Percentiles rank a stretch among this genome's conserved stretches.
Evolutionary conservation across 2,797 vertebrate genomes (phyloP).

Genomic region (Cirrhinus molitorella): DNA sequence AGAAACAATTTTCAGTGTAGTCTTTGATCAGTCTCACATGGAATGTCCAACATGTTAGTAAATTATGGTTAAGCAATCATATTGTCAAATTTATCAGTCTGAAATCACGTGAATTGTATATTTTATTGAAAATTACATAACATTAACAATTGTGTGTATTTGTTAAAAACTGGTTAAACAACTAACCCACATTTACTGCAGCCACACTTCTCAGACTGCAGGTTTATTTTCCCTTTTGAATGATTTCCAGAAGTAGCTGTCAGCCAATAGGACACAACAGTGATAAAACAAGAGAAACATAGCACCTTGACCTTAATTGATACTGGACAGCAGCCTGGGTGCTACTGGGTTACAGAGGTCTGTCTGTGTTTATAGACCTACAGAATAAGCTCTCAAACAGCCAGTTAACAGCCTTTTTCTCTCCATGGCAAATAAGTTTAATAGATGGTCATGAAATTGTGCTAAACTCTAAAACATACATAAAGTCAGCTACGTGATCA

Average conservation of each 20-base stretch:
- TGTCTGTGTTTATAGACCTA: constrained; percentile 6
- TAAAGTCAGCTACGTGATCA: background rate
- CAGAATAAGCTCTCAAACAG: background rate
- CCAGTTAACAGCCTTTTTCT: background rate
- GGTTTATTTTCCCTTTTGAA: constrained; percentile 27
- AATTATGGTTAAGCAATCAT: background rate
- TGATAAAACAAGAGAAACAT: constrained; percentile 68
- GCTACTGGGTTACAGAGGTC: constrained; percentile 38
- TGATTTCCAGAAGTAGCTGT: constrained; percentile 67
- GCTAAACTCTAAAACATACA: background rate
- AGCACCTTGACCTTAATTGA: constrained; percentile 68
- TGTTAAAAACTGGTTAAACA: background rate
- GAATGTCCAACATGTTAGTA: background rate
- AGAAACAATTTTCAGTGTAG: too few species aligned
- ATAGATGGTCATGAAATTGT: background rate
- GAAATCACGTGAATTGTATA: background rate
- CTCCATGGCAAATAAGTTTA: background rate
- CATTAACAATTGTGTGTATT: background rate
- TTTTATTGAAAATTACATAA: background rate
- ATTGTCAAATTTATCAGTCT: background rate
- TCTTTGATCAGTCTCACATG: accelerated
- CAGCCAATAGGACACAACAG: constrained; percentile 62
- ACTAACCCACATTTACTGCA: constrained; percentile 4
- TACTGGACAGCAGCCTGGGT: constrained; percentile 46
- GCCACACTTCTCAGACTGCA: constrained; percentile 23